A percentile compares a stretch with the other conserved stretches of the same genome.
Conservation (phyloP, 2,888 invertebrate genomes). For the Erannis defoliaria region DNA sequence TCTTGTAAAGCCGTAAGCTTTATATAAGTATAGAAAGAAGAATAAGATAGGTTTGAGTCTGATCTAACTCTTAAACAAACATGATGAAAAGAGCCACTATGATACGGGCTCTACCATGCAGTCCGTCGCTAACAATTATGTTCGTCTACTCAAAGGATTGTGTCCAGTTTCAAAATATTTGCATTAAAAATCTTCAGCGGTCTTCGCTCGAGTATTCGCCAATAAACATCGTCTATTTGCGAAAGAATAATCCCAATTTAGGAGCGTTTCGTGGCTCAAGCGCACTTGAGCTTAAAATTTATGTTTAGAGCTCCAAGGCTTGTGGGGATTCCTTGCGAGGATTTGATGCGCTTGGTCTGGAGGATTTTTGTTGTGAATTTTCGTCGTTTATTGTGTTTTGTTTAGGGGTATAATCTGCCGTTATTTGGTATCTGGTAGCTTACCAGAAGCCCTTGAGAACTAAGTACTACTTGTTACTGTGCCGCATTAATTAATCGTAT, state of each 20-base stretch:
- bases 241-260: slow-evolving; percentile 44
- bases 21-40: no score
- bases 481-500: no score
- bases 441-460: neutral
- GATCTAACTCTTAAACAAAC: neutral
- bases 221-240: slow-evolving; percentile 36
- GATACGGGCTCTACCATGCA: neutral
- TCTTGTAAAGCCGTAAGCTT: no score
- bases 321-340: slow-evolving; percentile 17
- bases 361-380: slow-evolving; percentile 25
- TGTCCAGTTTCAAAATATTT: slow-evolving; percentile 35
- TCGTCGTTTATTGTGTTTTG: slow-evolving; percentile 14
- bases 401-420: slow-evolving; percentile 5
- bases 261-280: slow-evolving; percentile 33
- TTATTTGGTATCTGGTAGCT: neutral
- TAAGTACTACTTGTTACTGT: no score
- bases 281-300: slow-evolving; percentile 40
- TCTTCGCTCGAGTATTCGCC: slow-evolving; percentile 11
- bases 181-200: slow-evolving; percentile 34
- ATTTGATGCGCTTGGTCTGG: slow-evolving; percentile 25
- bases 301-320: slow-evolving; percentile 22
- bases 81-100: neutral
- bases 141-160: slow-evolving; percentile 21
- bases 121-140: neutral
- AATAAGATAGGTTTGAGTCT: neutral